A percentile compares a stretch with the other conserved stretches of the same genome.
Evolutionary conservation across 2,113 vertebrate species (phyloP).

Genomic region (Gobio gobio): DNA sequence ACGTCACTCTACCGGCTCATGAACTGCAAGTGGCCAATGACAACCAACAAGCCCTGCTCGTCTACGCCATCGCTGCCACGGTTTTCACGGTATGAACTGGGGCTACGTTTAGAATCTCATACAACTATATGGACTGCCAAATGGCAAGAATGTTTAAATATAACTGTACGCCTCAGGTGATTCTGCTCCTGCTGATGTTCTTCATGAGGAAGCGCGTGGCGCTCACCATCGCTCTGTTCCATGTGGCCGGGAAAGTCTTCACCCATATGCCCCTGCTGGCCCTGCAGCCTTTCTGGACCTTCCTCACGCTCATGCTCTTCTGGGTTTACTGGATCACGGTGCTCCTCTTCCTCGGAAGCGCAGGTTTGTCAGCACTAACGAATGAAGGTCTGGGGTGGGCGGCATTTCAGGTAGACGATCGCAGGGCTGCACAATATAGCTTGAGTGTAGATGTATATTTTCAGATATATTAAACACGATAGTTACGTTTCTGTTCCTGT

Average conservation of each 20-base stretch:
- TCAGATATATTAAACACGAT: too few species aligned
- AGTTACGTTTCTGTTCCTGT: too few species aligned
- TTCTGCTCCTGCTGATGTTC: constrained; percentile 92
- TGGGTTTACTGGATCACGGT: constrained; percentile 95
- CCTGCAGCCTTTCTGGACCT: constrained; percentile 97
- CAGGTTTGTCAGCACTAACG: constrained; percentile 74
- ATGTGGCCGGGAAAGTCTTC: constrained; percentile 96
- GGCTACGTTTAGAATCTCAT: constrained; percentile 17
- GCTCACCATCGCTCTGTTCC: constrained; percentile 95
- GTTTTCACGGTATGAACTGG: constrained; percentile 83
- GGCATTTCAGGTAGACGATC: background rate
- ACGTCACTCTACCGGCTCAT: constrained; percentile 66
- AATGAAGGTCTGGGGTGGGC: background rate
- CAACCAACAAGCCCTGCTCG: constrained; percentile 89
- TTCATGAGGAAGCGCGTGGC: constrained; percentile 96
- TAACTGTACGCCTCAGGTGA: constrained; percentile 73
- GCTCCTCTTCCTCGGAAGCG: constrained; percentile 90
- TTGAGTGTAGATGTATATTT: too few species aligned
- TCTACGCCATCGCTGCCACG: constrained; percentile 91
- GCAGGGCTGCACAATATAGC: too few species aligned
- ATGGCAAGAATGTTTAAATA: too few species aligned
- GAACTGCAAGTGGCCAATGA: constrained; percentile 85
- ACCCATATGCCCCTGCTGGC: constrained; percentile 89
- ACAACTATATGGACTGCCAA: background rate
- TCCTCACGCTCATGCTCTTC: constrained; percentile 91